Evolutionary conservation across 2,797 vertebrate genomes (phyloP).

Genomic region (Chiroxiphia lanceolata): DNA sequence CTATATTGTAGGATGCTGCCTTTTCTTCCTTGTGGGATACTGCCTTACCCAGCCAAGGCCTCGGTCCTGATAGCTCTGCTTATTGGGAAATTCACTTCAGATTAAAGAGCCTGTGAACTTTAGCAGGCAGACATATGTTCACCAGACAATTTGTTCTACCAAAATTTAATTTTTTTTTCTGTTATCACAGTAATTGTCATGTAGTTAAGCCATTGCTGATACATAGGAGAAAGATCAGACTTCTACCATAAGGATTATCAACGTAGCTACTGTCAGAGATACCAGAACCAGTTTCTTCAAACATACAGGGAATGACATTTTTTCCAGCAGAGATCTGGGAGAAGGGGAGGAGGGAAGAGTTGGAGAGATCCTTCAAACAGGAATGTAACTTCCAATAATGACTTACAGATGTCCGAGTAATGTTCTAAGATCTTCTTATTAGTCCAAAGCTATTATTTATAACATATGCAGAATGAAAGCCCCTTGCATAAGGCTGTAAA

Average conservation of each 20-base stretch:
- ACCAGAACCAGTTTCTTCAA: neutral
- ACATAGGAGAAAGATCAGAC: neutral
- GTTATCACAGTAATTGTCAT: neutral
- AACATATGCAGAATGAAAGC: constrained; percentile 16
- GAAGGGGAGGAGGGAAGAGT: neutral
- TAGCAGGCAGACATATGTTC: neutral
- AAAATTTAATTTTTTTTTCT: neutral
- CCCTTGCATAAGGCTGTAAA: constrained; percentile 19
- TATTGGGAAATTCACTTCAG: neutral
- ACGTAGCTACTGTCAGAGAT: neutral
- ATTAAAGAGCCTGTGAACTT: neutral
- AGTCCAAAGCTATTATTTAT: constrained; percentile 36
- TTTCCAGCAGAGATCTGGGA: neutral
- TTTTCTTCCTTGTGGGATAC: neutral
- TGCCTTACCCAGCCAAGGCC: neutral
- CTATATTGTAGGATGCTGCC: neutral
- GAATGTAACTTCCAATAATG: constrained; percentile 41
- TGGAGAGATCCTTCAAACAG: neutral
- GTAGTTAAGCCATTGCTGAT: constrained; percentile 1
- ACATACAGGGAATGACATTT: neutral
- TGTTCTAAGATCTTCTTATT: constrained; percentile 23
- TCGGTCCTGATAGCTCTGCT: neutral
- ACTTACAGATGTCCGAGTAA: constrained; percentile 36
- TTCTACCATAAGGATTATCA: neutral
- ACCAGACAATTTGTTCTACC: neutral